Evolutionary conservation across 2,797 vertebrate species (phyloP).

Genomic region (Sebastolobus altivelis): DNA sequence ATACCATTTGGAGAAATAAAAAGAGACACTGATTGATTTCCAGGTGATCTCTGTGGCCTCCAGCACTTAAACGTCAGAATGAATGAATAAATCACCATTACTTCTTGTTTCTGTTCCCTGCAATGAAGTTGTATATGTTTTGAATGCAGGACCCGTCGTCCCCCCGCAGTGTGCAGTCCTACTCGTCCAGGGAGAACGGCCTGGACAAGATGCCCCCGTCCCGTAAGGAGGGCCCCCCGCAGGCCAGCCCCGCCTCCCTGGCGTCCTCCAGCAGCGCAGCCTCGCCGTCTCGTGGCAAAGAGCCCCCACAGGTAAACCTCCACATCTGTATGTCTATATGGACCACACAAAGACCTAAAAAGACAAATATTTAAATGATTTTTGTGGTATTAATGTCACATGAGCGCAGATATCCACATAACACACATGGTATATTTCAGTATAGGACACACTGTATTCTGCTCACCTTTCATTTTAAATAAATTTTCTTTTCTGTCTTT

Average conservation of each 20-base stretch:
- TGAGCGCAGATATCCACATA: not conserved
- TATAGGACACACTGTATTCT: not conserved
- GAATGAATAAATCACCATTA: not conserved
- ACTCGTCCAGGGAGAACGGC: conserved; percentile 90
- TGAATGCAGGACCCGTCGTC: conserved; percentile 86
- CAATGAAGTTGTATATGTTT: not conserved
- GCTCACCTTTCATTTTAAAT: not conserved
- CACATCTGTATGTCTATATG: not conserved
- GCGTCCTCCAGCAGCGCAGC: conserved; percentile 90
- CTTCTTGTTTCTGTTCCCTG: not conserved
- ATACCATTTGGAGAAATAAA: not conserved
- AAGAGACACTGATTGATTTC: not conserved
- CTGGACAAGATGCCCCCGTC: conserved; percentile 87
- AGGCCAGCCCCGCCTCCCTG: conserved; percentile 89
- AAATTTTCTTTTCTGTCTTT: not conserved
- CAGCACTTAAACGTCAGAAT: not conserved
- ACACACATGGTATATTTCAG: not conserved
- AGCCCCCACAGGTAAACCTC: conserved; percentile 78
- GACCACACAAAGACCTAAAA: not conserved
- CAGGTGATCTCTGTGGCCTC: not conserved
- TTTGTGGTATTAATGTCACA: not conserved
- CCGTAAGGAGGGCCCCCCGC: conserved; percentile 84
- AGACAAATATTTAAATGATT: not conserved
- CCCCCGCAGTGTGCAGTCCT: conserved; percentile 91
- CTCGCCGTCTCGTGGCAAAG: conserved; percentile 88